Base-by-base conservation (phyloP, 2,888 invertebrate genomes). In the Pardosa pseudoannulata region DNA sequence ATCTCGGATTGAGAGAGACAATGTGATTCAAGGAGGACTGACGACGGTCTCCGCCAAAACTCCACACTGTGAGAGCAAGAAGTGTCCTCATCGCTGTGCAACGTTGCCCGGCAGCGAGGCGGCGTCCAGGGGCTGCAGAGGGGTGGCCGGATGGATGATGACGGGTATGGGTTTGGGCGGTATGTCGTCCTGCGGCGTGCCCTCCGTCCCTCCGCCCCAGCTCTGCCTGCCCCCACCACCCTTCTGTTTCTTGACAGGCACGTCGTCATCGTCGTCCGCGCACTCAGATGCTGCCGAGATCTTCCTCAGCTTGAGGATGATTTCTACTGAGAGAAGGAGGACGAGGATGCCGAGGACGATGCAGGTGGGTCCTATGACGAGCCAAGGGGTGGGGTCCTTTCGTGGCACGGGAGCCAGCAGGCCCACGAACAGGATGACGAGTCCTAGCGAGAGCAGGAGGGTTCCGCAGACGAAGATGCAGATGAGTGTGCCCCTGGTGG, bases 361-460 rank as follows among this genome's bases (percentile, higher is more conserved):
- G 74, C 85, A 88, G 1, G 88, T 88, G 31, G 88, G 88, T 3
- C 88, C 88, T n/a, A 80, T 86, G 28, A 88, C 88, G 23, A 88
- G 65, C 88, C 88, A 88, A 3, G 88, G 88, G 39, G 81, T 81
- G 19, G 80, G 80, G 36, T 88, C 82, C 5, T 73, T 56, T 36
- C 70, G 32, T 19, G 72, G 71, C 2, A 50, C 70, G 6, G 87
- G 87, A 7, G 79, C 79, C 16, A 82, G 73, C 19, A 88, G 74
- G 0, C 88, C 88, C 19, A 73, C 71, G 67, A 64, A 79, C 16
- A 82, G 65, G 2, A 88, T 29, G 19, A 64, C 39, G 0, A 88
- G 27, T 3, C 88, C 88, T 0, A 83, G 41, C 2, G 79, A 67
- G 16, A 88, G 67, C 2, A 88, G 74, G 3, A 83, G 50, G 0